A percentile compares a stretch with the other conserved stretches of the same genome.
Conservation (phyloP, 1,140 invertebrate genomes). For the Pemphigus obesinymphae region DNA sequence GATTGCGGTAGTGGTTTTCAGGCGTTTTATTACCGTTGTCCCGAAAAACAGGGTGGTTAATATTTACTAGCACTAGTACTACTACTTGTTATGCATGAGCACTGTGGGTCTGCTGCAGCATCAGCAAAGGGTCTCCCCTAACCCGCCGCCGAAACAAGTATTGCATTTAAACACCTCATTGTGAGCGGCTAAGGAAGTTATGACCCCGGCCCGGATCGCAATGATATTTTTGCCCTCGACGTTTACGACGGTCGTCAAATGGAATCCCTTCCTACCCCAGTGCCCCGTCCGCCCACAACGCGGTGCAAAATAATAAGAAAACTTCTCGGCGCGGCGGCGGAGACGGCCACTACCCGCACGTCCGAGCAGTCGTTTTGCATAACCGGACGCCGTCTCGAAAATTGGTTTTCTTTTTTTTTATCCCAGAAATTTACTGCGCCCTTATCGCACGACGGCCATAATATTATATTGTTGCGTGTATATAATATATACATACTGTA, state of each 20-base stretch:
- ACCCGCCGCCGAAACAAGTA: neutral
- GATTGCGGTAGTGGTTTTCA: neutral
- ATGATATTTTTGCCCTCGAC: slow-evolving; percentile 11
- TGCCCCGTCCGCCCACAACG: neutral
- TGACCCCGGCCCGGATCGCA: neutral
- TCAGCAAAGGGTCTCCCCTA: slow-evolving; percentile 1
- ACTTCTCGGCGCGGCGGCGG: neutral
- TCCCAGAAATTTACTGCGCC: neutral
- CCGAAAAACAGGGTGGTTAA: neutral
- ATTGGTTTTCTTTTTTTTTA: slow-evolving; percentile 6
- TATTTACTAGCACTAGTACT: slow-evolving; percentile 6
- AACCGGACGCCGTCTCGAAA: slow-evolving; percentile 3
- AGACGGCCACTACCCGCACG: neutral
- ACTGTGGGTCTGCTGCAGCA: slow-evolving; percentile 6
- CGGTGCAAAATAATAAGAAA: slow-evolving; percentile 23
- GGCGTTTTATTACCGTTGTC: slow-evolving; percentile 28
- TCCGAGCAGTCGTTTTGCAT: slow-evolving; percentile 7
- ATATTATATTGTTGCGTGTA: neutral
- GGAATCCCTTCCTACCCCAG: neutral
- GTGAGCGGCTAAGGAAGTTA: slow-evolving; percentile 15
- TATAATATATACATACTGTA: neutral
- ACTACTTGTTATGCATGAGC: slow-evolving; percentile 41
- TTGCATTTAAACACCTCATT: slow-evolving; percentile 42
- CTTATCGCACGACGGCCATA: neutral
- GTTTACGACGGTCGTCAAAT: slow-evolving; percentile 6